Percentiles rank a stretch among this genome's conserved stretches.
These are phyloP conservation scores for Botia almorhae DNA, from an alignment of 2,797 vertebrate species.

Conservation along the genomic window DNA sequence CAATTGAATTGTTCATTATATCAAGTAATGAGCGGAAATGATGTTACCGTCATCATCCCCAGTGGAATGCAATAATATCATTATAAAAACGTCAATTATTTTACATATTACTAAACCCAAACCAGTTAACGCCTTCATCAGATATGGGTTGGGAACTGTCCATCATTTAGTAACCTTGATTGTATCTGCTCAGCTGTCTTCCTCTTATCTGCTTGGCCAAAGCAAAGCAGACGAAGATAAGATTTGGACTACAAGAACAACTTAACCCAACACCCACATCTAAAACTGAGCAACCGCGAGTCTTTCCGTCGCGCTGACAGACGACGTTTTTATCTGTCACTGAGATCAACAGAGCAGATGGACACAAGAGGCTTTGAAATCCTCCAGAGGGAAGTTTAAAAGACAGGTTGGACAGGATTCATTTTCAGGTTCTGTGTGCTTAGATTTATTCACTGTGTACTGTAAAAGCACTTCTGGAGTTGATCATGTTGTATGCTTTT, in stretches of 20 bases:
- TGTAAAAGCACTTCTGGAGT: neutral
- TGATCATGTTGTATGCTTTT: neutral
- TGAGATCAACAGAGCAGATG: constrained; percentile 31
- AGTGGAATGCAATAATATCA: neutral
- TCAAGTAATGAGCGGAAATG: neutral
- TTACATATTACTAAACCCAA: constrained; percentile 7
- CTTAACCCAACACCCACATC: constrained; percentile 35
- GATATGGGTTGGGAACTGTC: constrained; percentile 37
- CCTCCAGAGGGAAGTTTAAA: constrained; percentile 5
- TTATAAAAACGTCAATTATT: neutral
- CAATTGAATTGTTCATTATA: neutral
- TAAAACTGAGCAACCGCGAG: constrained; percentile 22
- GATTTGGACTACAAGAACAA: constrained; percentile 24
- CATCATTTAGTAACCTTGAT: constrained; percentile 40
- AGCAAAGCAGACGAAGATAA: constrained; percentile 51
- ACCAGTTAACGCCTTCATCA: constrained; percentile 33
- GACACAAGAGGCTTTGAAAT: constrained; percentile 32
- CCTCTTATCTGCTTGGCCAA: constrained; percentile 43
- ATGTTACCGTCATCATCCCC: neutral
- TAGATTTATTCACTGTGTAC: neutral
- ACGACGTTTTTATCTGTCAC: constrained; percentile 6
- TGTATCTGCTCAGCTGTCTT: constrained; percentile 26
- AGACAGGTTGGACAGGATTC: neutral
- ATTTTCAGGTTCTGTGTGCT: neutral
- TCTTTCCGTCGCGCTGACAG: constrained; percentile 6